These are phyloP conservation scores for Channa argus DNA, from an alignment of 2,113 vertebrate species.

Conservation along the genomic window DNA sequence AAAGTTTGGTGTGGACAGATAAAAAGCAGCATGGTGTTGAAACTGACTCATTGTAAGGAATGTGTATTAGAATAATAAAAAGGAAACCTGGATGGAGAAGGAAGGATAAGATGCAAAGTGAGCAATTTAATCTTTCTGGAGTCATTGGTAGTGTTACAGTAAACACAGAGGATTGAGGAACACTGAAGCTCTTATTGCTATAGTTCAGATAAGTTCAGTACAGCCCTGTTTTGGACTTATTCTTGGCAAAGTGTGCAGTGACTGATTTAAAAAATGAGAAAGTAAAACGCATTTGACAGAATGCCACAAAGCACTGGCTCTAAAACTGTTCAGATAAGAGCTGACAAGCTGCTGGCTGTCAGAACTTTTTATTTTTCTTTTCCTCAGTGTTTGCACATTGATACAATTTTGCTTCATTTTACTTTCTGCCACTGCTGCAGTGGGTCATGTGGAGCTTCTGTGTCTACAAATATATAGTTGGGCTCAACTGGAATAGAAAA, in stretches of 20 bases:
- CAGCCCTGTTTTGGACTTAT: not conserved
- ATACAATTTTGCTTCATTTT: slow-evolving; percentile 50
- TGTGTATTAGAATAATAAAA: slow-evolving; percentile 46
- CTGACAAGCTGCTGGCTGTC: slow-evolving; percentile 22
- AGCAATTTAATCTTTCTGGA: slow-evolving; percentile 21
- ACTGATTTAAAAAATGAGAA: slow-evolving; percentile 39
- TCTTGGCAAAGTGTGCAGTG: slow-evolving; percentile 8
- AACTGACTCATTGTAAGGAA: slow-evolving; percentile 42
- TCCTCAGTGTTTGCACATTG: slow-evolving; percentile 34
- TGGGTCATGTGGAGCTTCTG: slow-evolving; percentile 41
- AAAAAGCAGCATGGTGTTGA: slow-evolving; percentile 43
- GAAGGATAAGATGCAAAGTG: slow-evolving; percentile 27
- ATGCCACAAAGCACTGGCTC: not conserved
- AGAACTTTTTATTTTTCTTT: slow-evolving; percentile 40
- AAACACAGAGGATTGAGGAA: slow-evolving; percentile 2
- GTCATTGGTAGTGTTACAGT: slow-evolving; percentile 7
- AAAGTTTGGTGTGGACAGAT: slow-evolving; percentile 44
- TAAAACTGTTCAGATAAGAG: slow-evolving; percentile 15
- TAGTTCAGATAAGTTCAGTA: not conserved
- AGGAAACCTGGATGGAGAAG: slow-evolving; percentile 33
- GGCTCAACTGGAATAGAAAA: slow-evolving; percentile 75
- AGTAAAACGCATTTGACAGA: slow-evolving; percentile 26
- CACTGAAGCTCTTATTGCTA: not conserved
- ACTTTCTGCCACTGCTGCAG: slow-evolving; percentile 28
- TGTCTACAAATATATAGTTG: slow-evolving; percentile 61